Conservation (phyloP, 2,888 invertebrate genomes). For the Leptopilina syphax region DNA sequence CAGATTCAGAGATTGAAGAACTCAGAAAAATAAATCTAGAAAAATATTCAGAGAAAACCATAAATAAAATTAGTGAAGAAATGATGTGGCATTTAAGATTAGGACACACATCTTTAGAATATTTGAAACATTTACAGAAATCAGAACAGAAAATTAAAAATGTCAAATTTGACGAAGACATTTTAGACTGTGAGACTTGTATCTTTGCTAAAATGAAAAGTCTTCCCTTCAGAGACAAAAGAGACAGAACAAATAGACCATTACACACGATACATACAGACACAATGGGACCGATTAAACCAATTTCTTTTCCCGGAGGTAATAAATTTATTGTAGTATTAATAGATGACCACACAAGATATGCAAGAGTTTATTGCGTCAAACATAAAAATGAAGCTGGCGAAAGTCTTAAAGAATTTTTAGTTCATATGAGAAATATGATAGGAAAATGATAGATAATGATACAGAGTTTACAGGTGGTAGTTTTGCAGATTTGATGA, state of each 20-base stretch:
- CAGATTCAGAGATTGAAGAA: not conserved
- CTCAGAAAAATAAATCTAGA: not conserved
- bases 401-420: slow-evolving; percentile 48
- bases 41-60: not conserved
- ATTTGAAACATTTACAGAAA: slow-evolving; percentile 47
- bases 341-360: slow-evolving; percentile 53
- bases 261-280: slow-evolving; percentile 53
- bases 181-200: slow-evolving; percentile 54
- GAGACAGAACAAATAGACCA: slow-evolving; percentile 48
- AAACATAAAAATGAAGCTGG: slow-evolving; percentile 52
- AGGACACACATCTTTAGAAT: slow-evolving; percentile 45
- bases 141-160: slow-evolving; percentile 36
- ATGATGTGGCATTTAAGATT: slow-evolving; percentile 50
- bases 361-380: slow-evolving; percentile 49
- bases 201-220: slow-evolving; percentile 50
- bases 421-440: slow-evolving; percentile 49
- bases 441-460: slow-evolving; percentile 45
- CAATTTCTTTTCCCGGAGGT: slow-evolving; percentile 45
- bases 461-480: slow-evolving; percentile 48
- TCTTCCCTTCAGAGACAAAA: slow-evolving; percentile 47
- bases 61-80: not conserved
- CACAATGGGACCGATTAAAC: slow-evolving; percentile 48
- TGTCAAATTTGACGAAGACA: slow-evolving; percentile 49
- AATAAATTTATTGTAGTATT: slow-evolving; percentile 48
- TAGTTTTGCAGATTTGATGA: slow-evolving; percentile 41